Conservation (phyloP, 1,140 invertebrate genomes). For the Nymphalis io region DNA sequence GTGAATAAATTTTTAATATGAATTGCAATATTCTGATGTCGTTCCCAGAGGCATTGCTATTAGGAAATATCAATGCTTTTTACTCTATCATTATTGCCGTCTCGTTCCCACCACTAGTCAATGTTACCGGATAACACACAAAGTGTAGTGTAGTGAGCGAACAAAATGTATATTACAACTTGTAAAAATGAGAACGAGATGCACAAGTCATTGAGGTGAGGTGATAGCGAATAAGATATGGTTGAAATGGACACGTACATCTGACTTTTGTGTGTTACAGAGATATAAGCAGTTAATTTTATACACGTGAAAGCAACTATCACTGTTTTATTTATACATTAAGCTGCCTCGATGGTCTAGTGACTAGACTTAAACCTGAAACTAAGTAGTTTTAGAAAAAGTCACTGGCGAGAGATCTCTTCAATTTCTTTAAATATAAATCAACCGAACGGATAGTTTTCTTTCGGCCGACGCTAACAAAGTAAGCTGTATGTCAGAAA, state of each 20-base stretch:
- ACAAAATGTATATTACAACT: background rate
- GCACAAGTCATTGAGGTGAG: background rate
- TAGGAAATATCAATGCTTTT: background rate
- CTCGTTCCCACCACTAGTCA: background rate
- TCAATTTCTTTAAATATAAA: no score
- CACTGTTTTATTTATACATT: no score
- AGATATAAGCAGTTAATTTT: background rate
- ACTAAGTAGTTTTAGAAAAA: no score
- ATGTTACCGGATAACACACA: background rate
- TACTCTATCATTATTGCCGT: background rate
- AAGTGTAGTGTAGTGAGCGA: background rate
- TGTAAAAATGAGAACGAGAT: background rate
- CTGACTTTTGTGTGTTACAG: background rate
- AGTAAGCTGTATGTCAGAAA: no score
- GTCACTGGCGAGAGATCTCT: no score
- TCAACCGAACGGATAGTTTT: no score
- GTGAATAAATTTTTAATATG: constrained; percentile 11
- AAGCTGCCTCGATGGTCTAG: no score
- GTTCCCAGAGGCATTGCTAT: background rate
- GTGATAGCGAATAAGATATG: background rate
- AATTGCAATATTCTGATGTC: constrained; percentile 3
- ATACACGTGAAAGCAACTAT: no score
- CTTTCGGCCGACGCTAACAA: no score
- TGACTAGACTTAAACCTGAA: no score
- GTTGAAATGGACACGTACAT: background rate